Evolutionary conservation across 2,888 invertebrate species (phyloP).

Genomic region (Epinotia bilunana): DNA sequence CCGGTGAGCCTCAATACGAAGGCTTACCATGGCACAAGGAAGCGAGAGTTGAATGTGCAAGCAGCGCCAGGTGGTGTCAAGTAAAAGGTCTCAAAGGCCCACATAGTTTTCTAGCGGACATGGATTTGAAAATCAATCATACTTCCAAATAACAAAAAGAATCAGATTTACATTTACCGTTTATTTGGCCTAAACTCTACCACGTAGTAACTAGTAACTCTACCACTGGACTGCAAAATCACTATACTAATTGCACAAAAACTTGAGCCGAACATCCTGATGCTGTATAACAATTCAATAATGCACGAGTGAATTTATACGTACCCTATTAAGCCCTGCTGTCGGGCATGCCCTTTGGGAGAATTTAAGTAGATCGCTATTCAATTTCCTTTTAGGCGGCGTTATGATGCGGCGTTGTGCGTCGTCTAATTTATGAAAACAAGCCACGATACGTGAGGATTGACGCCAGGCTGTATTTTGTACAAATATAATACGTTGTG

Average conservation of each 20-base stretch:
- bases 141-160: background rate
- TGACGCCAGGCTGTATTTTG: constrained; percentile 35
- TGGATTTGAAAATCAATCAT: background rate
- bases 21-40: background rate
- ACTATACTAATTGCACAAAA: constrained; percentile 13
- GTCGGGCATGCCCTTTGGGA: constrained; percentile 54
- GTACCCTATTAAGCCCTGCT: constrained; percentile 47
- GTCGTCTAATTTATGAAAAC: constrained; percentile 58
- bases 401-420: constrained; percentile 49
- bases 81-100: background rate
- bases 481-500: constrained; percentile 27
- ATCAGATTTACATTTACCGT: too few species aligned
- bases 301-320: constrained; percentile 48
- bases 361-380: constrained; percentile 63
- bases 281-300: constrained; percentile 47
- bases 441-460: constrained; percentile 49
- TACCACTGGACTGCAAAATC: background rate
- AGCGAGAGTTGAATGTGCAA: background rate
- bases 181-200: too few species aligned
- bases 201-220: background rate
- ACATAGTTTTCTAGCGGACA: background rate
- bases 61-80: background rate
- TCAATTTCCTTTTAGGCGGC: constrained; percentile 64
- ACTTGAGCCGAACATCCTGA: constrained; percentile 32
- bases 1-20: background rate